Evolutionary conservation across 2,797 vertebrate species (phyloP), one percentile per base, ranked within the genome.

Genomic region (Gymnothorax javanicus): DNA sequence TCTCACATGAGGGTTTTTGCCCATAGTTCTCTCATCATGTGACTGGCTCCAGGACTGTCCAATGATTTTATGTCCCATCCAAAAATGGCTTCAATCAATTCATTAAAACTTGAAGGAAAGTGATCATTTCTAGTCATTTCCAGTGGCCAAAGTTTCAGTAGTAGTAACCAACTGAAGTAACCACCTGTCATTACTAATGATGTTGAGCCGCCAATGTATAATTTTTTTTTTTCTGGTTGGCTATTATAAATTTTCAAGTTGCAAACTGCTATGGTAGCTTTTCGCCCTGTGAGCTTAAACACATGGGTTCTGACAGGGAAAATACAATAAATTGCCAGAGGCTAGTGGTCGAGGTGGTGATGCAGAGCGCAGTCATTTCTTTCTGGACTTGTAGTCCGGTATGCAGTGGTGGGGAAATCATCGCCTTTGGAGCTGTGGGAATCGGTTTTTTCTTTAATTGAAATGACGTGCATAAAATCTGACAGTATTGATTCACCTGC

Each of bases 291-390:
- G 60, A 20, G 15, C 60, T 17, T 62, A 11, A 15, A 62, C 15
- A 15, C 60, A 62, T 62, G 60, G 60, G 60, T 62, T 62, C 13
- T 62, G 60, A 17, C 60, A 17, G 60, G 60, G 13, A 62, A 23
- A 62, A 62, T 43, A 43, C 33, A 43, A 43, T 17, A 20, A 4
- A 23, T 62, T 62, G 60, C 60, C 23, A 62, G 60, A 17, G 60
- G 60, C 15, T 20, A 62, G 60, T 62, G 60, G 5, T 17, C 17
- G 0, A 90, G 93, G 92, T 33, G 25, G 91, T 90, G 84, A 83
- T 77, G 67, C 94, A 95, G 90, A 91, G 92, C 54, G 27, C 90
- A 92, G 92, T 84, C 89, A 27, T 87, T 86, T 89, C 73, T 7
- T 5, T 82, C 88, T 12, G 25, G 1, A 33, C 25, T 91, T 90